These are phyloP conservation scores for Apis dorsata DNA, from an alignment of 1,140 invertebrate species.

Conservation along the genomic window DNA sequence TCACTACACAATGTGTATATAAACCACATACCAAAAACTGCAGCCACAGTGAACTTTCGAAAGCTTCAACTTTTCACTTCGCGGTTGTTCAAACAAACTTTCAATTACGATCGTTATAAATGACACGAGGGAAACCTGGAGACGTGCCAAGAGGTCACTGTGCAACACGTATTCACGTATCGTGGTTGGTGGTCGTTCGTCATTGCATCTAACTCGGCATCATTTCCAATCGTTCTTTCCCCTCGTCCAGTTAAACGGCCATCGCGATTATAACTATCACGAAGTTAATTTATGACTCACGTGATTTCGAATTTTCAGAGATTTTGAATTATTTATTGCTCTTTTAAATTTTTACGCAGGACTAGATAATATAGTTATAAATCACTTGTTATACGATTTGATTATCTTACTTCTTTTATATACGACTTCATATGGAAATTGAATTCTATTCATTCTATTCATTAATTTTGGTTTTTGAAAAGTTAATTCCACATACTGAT, in stretches of 20 bases:
- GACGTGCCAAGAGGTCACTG: slow-evolving; percentile 34
- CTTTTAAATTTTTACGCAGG: not conserved
- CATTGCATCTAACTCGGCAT: slow-evolving; percentile 10
- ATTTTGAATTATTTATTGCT: not conserved
- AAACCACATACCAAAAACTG: not conserved
- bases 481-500: too few species aligned
- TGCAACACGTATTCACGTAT: slow-evolving; percentile 46
- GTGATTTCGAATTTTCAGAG: not conserved
- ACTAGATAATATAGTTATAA: too few species aligned
- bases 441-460: too few species aligned
- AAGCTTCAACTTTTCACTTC: slow-evolving; percentile 10
- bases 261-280: not conserved
- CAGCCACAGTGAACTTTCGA: not conserved
- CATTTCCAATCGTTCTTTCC: slow-evolving; percentile 27
- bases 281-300: not conserved
- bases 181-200: slow-evolving; percentile 5
- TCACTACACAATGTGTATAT: too few species aligned
- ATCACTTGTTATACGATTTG: too few species aligned
- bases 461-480: too few species aligned
- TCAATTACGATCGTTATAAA: slow-evolving; percentile 36
- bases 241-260: not conserved
- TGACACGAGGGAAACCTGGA: slow-evolving; percentile 24
- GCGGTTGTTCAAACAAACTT: slow-evolving; percentile 33
- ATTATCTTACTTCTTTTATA: too few species aligned
- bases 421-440: too few species aligned